Percentiles rank a stretch among this genome's conserved stretches.
Conservation (phyloP, 2,113 vertebrate genomes). For the Hydrochoerus hydrochaeris region DNA sequence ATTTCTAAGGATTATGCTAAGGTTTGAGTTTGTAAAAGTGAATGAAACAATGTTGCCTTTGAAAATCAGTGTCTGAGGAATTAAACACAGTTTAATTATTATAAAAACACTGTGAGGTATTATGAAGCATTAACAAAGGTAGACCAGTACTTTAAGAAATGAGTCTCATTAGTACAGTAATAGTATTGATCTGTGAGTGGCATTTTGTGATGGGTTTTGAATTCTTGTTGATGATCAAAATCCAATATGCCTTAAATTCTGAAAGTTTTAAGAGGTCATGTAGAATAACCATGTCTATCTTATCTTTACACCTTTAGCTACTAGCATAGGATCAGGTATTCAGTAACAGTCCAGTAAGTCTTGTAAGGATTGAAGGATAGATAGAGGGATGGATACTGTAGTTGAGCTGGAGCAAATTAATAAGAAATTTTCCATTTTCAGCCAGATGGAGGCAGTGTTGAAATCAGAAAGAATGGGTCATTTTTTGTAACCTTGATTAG, state of each 20-base stretch:
- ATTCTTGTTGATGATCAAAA: background rate
- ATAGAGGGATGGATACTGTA: background rate
- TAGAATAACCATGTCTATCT: background rate
- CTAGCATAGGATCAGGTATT: background rate
- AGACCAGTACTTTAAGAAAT: background rate
- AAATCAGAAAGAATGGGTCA: background rate
- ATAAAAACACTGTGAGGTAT: background rate
- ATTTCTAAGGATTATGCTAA: background rate
- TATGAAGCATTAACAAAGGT: background rate
- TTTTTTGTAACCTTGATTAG: background rate
- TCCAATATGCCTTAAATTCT: background rate
- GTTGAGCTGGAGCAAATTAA: background rate
- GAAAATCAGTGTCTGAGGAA: background rate
- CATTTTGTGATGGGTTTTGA: background rate
- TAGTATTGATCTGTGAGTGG: background rate
- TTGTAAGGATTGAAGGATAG: background rate
- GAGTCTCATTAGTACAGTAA: background rate
- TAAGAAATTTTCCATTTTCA: background rate
- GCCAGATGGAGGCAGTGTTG: background rate
- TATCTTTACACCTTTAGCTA: background rate
- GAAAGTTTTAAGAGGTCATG: background rate
- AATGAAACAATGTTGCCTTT: background rate
- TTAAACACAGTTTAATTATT: background rate
- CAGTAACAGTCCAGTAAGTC: background rate
- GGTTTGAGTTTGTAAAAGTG: background rate